Evolutionary conservation across 1,140 invertebrate species (phyloP).

Genomic region (Vanessa tameamea): DNA sequence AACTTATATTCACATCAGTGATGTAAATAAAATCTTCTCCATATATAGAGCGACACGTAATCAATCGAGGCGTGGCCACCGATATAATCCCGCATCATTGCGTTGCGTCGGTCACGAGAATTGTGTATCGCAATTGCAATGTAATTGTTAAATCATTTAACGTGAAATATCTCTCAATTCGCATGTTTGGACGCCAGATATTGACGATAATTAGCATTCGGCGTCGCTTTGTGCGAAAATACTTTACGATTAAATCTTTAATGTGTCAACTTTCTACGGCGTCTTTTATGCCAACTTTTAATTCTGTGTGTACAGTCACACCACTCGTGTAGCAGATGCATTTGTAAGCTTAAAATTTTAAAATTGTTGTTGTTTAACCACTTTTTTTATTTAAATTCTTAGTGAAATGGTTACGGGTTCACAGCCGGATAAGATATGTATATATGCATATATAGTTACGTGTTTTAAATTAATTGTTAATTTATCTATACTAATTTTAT

Average conservation of each 20-base stretch:
- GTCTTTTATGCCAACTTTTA: neutral
- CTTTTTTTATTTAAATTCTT: no score
- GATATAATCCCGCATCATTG: slow-evolving; percentile 8
- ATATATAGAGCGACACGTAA: slow-evolving; percentile 8
- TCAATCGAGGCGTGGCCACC: slow-evolving; percentile 20
- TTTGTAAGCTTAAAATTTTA: no score
- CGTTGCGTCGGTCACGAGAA: slow-evolving; percentile 28
- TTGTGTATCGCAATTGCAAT: slow-evolving; percentile 23
- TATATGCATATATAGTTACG: no score
- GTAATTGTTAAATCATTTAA: slow-evolving; percentile 41
- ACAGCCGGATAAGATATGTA: no score
- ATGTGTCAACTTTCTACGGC: neutral
- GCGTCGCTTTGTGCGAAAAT: slow-evolving; percentile 14
- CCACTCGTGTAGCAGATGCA: no score
- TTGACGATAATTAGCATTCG: slow-evolving; percentile 28
- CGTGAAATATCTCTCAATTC: slow-evolving; percentile 39
- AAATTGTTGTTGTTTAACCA: no score
- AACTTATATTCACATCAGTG: no score
- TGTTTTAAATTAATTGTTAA: no score
- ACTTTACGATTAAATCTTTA: neutral
- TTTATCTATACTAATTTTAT: no score
- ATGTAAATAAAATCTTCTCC: neutral
- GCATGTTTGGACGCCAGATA: slow-evolving; percentile 20
- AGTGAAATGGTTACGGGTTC: no score
- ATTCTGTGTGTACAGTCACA: neutral